phyloP scores from a whole-genome alignment of 92 coral and sea anemone species.

The Micromussa lordhowensis region DNA sequence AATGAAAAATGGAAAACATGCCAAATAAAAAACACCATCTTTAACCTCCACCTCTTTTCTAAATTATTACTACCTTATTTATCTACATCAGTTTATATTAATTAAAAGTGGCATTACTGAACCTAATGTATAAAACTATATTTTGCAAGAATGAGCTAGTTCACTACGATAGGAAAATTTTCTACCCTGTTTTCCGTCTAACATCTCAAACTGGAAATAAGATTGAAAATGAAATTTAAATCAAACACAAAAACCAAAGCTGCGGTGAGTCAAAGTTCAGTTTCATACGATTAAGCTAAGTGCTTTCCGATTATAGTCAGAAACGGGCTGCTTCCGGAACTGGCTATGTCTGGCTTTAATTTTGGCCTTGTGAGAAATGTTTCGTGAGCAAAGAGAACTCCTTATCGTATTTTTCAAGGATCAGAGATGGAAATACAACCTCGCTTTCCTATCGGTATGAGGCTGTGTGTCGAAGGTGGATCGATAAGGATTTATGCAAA shows the following conservation, averaged over 20 bases:
- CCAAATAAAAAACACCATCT: slow-evolving; percentile 15
- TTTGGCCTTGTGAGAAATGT: background rate
- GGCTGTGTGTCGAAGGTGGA: background rate
- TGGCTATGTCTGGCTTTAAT: background rate
- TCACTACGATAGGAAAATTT: background rate
- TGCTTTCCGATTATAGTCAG: background rate
- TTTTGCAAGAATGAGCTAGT: background rate
- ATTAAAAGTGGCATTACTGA: background rate
- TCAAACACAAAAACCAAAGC: background rate
- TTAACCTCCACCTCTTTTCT: slow-evolving; percentile 4
- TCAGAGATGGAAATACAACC: background rate
- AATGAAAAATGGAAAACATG: background rate
- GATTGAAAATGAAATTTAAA: background rate
- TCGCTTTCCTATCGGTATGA: background rate
- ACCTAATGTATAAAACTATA: background rate
- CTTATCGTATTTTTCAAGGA: slow-evolving; percentile 23
- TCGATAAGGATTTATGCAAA: slow-evolving; percentile 35
- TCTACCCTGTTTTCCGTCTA: background rate
- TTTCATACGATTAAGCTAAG: background rate
- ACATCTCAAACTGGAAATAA: background rate
- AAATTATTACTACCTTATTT: background rate
- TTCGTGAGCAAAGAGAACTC: background rate
- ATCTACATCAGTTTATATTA: slow-evolving; percentile 1
- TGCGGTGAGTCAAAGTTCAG: background rate
- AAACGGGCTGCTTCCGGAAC: background rate